These are phyloP conservation scores for Nibea albiflora DNA, from an alignment of 2,113 vertebrate species.

Conservation along the genomic window DNA sequence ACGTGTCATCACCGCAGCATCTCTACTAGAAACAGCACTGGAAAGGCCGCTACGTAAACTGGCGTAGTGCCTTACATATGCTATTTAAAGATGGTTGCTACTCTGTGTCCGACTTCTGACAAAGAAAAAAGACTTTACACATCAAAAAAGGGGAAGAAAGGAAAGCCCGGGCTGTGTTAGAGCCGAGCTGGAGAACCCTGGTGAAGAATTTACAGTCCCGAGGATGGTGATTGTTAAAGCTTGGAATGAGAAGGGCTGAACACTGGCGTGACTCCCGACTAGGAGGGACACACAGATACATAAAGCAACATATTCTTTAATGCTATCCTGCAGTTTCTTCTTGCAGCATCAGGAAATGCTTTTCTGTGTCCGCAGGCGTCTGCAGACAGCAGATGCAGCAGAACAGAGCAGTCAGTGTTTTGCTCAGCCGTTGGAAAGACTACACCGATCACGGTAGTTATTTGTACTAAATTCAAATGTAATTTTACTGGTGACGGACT, in stretches of 20 bases:
- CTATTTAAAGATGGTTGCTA: background rate
- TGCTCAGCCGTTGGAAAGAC: background rate
- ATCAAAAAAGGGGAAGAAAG: background rate
- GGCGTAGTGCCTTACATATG: background rate
- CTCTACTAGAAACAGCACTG: background rate
- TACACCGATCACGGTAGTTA: background rate
- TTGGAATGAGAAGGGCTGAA: background rate
- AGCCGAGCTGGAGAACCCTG: background rate
- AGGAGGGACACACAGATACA: background rate
- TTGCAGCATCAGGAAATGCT: conserved; percentile 52
- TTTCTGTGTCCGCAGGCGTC: conserved; percentile 40
- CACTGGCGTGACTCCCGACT: background rate
- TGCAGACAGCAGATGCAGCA: conserved; percentile 50
- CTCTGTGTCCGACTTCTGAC: background rate
- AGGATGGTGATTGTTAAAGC: background rate
- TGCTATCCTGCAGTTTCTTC: conserved; percentile 10
- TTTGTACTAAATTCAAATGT: background rate
- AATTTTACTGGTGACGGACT: background rate
- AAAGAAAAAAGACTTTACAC: conserved; percentile 25
- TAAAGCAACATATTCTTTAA: background rate
- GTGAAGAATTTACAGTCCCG: background rate
- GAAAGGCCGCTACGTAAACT: background rate
- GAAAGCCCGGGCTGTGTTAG: conserved; percentile 19
- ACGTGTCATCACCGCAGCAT: background rate
- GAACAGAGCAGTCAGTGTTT: background rate